phyloP scores from a whole-genome alignment of 2,888 invertebrate species.

The Itoplectis maculator region DNA sequence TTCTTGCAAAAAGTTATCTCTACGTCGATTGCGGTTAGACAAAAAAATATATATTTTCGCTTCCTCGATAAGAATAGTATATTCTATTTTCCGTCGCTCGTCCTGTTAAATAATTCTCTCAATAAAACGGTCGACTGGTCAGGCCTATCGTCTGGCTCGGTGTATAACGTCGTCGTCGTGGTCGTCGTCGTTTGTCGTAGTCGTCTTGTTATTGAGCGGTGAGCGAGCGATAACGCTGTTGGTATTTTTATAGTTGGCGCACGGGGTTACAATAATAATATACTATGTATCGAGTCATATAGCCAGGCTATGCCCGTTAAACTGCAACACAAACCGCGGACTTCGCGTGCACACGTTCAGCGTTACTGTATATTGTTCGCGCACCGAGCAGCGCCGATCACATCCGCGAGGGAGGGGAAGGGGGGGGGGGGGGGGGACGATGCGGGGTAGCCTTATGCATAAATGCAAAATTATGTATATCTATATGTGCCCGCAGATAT shows the following conservation, averaged over 20 bases:
- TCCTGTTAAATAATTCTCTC: conserved; percentile 40
- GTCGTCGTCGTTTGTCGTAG: conserved; percentile 65
- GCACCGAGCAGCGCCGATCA: conserved; percentile 34
- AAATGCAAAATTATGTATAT: conserved; percentile 54
- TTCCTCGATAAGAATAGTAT: background rate
- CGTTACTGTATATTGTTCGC: conserved; percentile 33
- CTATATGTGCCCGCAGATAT: conserved; percentile 32
- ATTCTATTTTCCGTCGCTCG: background rate
- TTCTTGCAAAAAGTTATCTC: too few species aligned
- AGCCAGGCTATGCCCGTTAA: background rate
- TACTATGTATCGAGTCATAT: conserved; percentile 43
- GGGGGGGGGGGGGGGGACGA: conserved; percentile 35
- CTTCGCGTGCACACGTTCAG: background rate
- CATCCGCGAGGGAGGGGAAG: conserved; percentile 41
- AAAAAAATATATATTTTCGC: background rate
- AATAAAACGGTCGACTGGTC: conserved; percentile 43
- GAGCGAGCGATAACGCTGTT: conserved; percentile 71
- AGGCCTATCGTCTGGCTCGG: conserved; percentile 52
- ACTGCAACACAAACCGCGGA: conserved; percentile 27
- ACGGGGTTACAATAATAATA: conserved; percentile 80
- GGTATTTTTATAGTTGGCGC: conserved; percentile 77
- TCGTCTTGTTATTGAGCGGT: conserved; percentile 76
- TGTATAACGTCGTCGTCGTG: conserved; percentile 70
- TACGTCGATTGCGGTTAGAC: background rate
- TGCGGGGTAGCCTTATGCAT: conserved; percentile 34